Evolutionary conservation across 2,888 invertebrate genomes (phyloP).

Genomic region (Argynnis bischoffii): DNA sequence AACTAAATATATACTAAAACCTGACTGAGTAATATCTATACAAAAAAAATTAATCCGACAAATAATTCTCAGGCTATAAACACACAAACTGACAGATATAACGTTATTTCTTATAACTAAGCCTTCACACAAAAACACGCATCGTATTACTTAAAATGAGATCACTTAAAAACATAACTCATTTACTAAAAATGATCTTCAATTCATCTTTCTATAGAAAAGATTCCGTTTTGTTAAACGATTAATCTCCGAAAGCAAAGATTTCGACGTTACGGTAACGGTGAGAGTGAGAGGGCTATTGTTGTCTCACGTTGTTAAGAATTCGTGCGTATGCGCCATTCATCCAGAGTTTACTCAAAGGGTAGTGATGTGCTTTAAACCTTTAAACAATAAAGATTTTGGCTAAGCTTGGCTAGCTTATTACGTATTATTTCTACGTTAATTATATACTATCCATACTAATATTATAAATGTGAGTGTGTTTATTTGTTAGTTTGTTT

Average conservation of each 20-base stretch:
- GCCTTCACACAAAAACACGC: neutral
- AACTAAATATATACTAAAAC: too few relatives aligned
- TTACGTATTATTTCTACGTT: too few relatives aligned
- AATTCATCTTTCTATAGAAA: slow-evolving; percentile 6
- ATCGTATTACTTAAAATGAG: neutral
- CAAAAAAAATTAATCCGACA: too few relatives aligned
- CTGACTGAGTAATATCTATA: too few relatives aligned
- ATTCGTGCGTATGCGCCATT: slow-evolving; percentile 49
- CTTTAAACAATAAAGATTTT: too few relatives aligned
- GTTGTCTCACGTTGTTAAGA: slow-evolving; percentile 39
- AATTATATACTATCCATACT: too few relatives aligned
- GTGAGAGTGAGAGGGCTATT: slow-evolving; percentile 26
- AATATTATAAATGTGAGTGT: too few relatives aligned
- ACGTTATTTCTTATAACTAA: neutral
- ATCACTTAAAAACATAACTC: neutral
- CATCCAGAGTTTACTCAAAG: slow-evolving; percentile 44
- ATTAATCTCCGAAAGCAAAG: slow-evolving; percentile 41
- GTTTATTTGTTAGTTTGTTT: too few relatives aligned
- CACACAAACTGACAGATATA: too few relatives aligned
- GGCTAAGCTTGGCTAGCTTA: too few relatives aligned
- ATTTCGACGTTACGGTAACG: slow-evolving; percentile 42
- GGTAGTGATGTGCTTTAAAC: slow-evolving; percentile 43
- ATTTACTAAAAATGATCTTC: neutral
- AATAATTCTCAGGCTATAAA: too few relatives aligned
- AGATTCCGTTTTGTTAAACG: slow-evolving; percentile 8